Evolutionary conservation across 2,888 invertebrate genomes (phyloP), one percentile per base, ranked within the genome.

Genomic region (Andrena camellia): DNA sequence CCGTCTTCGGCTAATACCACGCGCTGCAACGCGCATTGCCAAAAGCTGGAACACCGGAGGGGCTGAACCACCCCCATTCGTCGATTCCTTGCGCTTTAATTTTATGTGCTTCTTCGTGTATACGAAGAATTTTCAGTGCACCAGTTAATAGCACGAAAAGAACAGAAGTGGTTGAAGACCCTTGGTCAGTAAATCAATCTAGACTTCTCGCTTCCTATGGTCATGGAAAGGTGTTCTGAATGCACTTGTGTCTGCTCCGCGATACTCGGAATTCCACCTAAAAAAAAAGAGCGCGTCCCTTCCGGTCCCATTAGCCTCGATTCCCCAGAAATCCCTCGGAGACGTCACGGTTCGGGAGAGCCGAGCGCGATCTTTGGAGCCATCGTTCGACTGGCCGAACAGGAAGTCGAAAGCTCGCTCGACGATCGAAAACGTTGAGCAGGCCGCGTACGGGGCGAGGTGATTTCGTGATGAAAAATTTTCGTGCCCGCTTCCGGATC

Each of bases 401-500:
- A 84, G 86, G 88, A 88, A 84, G 88, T 78, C 59, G 62, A 42
- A 42, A 60, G 48, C 70, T 69, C 33, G 74, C 59, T 74, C 81
- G 79, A 29, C 48, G 82, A 84, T 7, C 50, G 29, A 60, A 67
- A 73, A 8, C 82, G 86, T 80, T 70, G 80, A 70, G 81, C 10
- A 67, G 66, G 42, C 29, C 8, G 31, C 74, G 80, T 48, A 73
- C 74, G 84, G 79, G 72, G 76, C 70, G 67, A 78, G 86, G 81
- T 80, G 88, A 88, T 90, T 90, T 84, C 84, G 90, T 86, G 87
- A 89, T 87, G 88, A 90, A 87, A 90, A 88, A 86, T 90, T 87
- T 89, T 90, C 89, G 86, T 86, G 78, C 66, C 66, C 83, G 79
- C 87, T 91, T 90, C 89, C 89, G 91, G 90, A 91, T 90, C 90